These are phyloP conservation scores for Oithona nana DNA, from an alignment of 2,888 invertebrate species.

Conservation along the genomic window DNA sequence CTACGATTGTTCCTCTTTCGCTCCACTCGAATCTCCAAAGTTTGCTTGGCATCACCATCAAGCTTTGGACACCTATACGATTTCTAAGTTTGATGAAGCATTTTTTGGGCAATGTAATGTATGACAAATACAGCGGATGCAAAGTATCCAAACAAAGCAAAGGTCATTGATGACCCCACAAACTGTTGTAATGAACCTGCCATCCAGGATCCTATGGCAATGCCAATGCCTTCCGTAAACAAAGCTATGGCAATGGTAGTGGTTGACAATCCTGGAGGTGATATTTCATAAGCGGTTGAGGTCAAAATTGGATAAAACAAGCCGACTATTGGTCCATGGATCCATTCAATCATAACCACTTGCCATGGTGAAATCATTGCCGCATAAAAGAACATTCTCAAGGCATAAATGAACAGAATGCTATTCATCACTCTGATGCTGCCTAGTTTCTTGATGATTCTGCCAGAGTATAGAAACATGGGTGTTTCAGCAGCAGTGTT, in stretches of 20 bases:
- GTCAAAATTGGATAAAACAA: slow-evolving; percentile 5
- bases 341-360: neutral
- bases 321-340: neutral
- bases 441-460: neutral
- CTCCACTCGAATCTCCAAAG: no score
- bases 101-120: neutral
- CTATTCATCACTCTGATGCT: neutral
- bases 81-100: no score
- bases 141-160: neutral
- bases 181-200: neutral
- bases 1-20: no score
- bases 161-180: neutral
- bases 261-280: neutral
- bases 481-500: slow-evolving; percentile 1
- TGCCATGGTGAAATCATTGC: neutral
- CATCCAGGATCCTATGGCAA: neutral
- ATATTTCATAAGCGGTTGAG: neutral
- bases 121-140: neutral
- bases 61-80: no score
- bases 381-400: slow-evolving; percentile 1
- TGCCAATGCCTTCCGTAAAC: neutral
- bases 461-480: slow-evolving; percentile 1
- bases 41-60: no score
- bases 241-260: slow-evolving; percentile 1
- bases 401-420: neutral